Evolutionary conservation across 37 sponge, comb jelly and placozoan species (phyloP), one percentile per base, ranked within the genome.

Genomic region (Agelas oroides): DNA sequence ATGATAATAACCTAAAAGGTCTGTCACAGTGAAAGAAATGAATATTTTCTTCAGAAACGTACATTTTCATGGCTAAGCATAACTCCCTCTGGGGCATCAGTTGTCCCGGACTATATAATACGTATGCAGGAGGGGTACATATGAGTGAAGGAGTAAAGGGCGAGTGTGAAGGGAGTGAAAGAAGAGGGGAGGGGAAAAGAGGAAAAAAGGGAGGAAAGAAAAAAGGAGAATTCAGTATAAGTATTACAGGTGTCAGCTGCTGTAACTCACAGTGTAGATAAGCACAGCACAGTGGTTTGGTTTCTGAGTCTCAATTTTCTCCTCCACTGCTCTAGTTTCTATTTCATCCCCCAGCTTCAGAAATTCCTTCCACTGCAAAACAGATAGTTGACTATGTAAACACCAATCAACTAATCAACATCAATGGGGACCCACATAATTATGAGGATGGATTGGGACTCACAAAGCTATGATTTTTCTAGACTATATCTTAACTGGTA

Each of bases 51-150:
- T 2, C n/a, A n/a, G n/a, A 53, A n/a, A 55, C 94, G 89, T 31
- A 96, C 96, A 80, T 93, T 90, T 72, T 96, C 96, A 84, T 96
- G 96, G 38, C 95, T 92, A 35, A 96, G 65, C 96, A 96, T 96
- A 15, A 90, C 95, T 63, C 94, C 96, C 41, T 96, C 93, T 0
- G 96, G 96, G 30, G 82, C 70, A 0, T 94, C 96, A 58, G 95
- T 93, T 27, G 96, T 96, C 2, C 96, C 96, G 77, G 96, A 96
- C 96, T 96, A 2, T n/a, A n/a, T n/a, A n/a, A n/a, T n/a, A n/a
- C n/a, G n/a, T n/a, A n/a, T n/a, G 66, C 16, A 24, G 66, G 66
- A 32, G 33, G 28, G 25, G 28, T 1, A 28, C 1, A 8, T 3
- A 8, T 3, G 46, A 8, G 46, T 3, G 46, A 8, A 8, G 46